A percentile compares a stretch with the other conserved stretches of the same genome.
Evolutionary conservation across 2,113 vertebrate genomes (phyloP).

Genomic region (Anguilla japonica): DNA sequence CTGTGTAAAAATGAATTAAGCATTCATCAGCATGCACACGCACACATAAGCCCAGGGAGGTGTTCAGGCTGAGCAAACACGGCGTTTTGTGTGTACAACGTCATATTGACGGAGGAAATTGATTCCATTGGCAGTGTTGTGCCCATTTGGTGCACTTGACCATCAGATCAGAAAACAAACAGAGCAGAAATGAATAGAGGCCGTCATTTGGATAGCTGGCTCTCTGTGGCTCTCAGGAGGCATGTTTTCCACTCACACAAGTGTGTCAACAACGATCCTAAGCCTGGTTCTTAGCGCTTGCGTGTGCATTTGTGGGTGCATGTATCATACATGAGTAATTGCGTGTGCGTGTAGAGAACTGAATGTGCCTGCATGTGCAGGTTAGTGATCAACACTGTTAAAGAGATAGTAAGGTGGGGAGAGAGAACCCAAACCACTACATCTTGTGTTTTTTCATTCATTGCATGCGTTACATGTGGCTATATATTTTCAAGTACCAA

Average conservation of each 20-base stretch:
- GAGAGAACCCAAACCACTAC: too few relatives aligned
- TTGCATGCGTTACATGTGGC: too few relatives aligned
- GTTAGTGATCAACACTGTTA: too few relatives aligned
- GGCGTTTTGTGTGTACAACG: background rate
- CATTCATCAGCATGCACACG: background rate
- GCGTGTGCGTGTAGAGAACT: too few relatives aligned
- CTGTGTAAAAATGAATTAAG: constrained; percentile 1
- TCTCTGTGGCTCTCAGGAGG: background rate
- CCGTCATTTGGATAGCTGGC: background rate
- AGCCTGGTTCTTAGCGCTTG: too few relatives aligned
- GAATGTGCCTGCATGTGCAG: too few relatives aligned
- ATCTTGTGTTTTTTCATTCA: too few relatives aligned
- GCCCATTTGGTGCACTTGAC: background rate
- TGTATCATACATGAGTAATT: too few relatives aligned
- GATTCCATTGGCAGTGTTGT: background rate
- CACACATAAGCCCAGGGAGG: background rate
- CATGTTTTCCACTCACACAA: background rate
- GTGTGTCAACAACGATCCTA: too few relatives aligned
- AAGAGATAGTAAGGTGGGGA: too few relatives aligned
- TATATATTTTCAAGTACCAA: too few relatives aligned
- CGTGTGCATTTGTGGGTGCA: too few relatives aligned
- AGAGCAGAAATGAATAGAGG: background rate
- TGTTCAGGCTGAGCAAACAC: background rate
- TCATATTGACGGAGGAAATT: background rate
- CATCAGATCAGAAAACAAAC: background rate